Percentiles rank a stretch among this genome's conserved stretches.
Evolutionary conservation across 2,797 vertebrate genomes (phyloP).

Genomic region (Pelochelys cantorii): DNA sequence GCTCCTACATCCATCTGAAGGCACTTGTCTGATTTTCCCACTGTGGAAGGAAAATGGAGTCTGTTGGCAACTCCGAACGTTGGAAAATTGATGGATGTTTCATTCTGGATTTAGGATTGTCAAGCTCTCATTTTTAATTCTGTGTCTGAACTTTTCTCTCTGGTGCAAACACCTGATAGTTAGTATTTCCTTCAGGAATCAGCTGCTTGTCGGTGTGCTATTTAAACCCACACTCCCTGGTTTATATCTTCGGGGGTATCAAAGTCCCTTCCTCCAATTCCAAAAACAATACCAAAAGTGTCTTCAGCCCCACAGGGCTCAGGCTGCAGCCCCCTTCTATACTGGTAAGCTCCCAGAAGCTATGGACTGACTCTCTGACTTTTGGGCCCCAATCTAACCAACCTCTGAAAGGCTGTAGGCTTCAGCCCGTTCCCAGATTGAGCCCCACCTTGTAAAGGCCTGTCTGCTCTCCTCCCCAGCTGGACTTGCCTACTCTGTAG

Average conservation of each 20-base stretch:
- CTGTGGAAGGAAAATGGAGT: background rate
- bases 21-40: fast-evolving
- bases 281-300: background rate
- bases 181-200: background rate
- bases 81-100: background rate
- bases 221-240: background rate
- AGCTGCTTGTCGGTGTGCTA: background rate
- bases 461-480: background rate
- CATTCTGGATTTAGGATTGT: background rate
- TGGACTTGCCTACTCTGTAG: background rate
- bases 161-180: background rate
- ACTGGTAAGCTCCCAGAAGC: no score
- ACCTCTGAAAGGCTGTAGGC: background rate
- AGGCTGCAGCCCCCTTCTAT: background rate
- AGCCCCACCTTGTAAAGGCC: background rate
- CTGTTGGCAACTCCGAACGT: background rate
- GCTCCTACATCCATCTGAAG: background rate
- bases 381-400: no score
- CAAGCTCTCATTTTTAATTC: background rate
- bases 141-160: background rate
- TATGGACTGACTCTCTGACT: background rate
- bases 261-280: background rate
- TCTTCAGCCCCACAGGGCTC: background rate
- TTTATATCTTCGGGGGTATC: background rate
- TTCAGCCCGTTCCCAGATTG: background rate